phyloP scores from a whole-genome alignment of 2,888 invertebrate species.

The Polylopha cassiicola region DNA sequence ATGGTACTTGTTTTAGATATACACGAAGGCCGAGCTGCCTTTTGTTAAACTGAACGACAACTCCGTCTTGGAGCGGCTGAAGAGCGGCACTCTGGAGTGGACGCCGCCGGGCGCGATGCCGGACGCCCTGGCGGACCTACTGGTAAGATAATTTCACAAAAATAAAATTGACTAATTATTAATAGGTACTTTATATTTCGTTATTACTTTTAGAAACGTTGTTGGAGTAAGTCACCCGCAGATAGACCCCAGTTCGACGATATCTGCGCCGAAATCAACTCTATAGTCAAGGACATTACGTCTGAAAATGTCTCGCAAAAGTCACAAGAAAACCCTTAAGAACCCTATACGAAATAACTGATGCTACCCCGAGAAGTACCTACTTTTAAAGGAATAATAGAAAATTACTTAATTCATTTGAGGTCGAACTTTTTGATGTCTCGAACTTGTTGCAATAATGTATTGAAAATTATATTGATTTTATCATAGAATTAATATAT shows the following conservation, averaged over 20 bases:
- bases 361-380: not conserved
- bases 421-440: too few species aligned
- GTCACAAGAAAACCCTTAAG: conserved; percentile 38
- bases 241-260: conserved; percentile 83
- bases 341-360: conserved; percentile 15
- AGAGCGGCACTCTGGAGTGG: conserved; percentile 82
- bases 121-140: conserved; percentile 64
- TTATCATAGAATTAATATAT: too few species aligned
- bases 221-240: conserved; percentile 82
- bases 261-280: conserved; percentile 59
- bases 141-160: conserved; percentile 42
- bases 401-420: too few species aligned
- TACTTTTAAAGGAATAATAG: not conserved
- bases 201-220: conserved; percentile 63
- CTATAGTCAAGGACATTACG: conserved; percentile 47
- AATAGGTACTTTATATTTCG: conserved; percentile 4
- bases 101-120: conserved; percentile 80
- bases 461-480: too few species aligned
- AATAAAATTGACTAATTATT: not conserved
- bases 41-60: conserved; percentile 85
- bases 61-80: conserved; percentile 81
- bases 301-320: conserved; percentile 44
- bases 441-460: too few species aligned
- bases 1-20: conserved; percentile 66
- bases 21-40: conserved; percentile 68